A percentile compares a stretch with the other conserved stretches of the same genome.
Conservation (phyloP, 2,888 invertebrate species). For the Proisotoma minuta region DNA sequence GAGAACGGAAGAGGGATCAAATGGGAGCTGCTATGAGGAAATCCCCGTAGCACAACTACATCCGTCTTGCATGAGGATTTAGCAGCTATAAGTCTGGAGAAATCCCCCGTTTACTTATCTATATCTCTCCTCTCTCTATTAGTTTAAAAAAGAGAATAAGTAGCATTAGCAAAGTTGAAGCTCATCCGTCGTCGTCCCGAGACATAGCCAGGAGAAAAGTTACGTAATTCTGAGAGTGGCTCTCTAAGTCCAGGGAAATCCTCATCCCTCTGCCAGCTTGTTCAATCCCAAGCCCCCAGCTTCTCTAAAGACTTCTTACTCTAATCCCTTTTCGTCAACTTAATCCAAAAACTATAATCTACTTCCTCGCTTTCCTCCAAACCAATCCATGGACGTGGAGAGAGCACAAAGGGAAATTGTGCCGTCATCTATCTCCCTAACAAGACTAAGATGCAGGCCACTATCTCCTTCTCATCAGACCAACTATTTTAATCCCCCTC, state of each 20-base stretch:
- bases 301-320: conserved; percentile 45
- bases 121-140: conserved; percentile 9
- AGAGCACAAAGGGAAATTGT: background rate
- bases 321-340: conserved; percentile 48
- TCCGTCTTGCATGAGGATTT: conserved; percentile 13
- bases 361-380: conserved; percentile 35
- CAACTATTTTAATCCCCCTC: conserved; percentile 47
- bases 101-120: conserved; percentile 15
- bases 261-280: conserved; percentile 43
- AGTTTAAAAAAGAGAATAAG: conserved; percentile 18
- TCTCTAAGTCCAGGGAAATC: conserved; percentile 22
- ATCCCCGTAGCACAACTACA: conserved; percentile 37
- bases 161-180: conserved; percentile 17
- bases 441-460: conserved; percentile 2
- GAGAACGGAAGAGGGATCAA: conserved; percentile 38
- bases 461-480: conserved; percentile 43
- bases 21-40: conserved; percentile 38
- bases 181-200: conserved; percentile 5
- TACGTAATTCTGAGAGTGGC: conserved; percentile 8
- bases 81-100: conserved; percentile 9
- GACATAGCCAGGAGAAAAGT: background rate
- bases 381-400: background rate
- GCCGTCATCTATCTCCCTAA: background rate
- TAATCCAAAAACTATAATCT: conserved; percentile 48
- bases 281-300: conserved; percentile 40